Base-by-base conservation (phyloP, 1,140 invertebrate genomes). In the Protaetia brevitarsis region DNA sequence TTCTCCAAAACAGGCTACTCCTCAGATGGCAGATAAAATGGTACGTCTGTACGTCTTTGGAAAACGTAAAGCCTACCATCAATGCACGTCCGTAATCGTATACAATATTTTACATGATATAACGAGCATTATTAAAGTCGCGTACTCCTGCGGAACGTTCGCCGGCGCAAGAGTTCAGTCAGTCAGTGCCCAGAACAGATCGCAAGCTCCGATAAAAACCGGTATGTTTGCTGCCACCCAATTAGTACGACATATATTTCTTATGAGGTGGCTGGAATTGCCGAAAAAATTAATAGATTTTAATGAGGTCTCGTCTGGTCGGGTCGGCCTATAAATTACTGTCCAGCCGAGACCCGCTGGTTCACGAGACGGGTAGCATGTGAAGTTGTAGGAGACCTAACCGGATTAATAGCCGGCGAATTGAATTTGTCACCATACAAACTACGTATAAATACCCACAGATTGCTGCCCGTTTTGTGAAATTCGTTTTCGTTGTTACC, bases 211-310 rank as follows among this genome's bases (percentile, higher is more conserved):
- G 65, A 69, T 69, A 70, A 70, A 70, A 70, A 70, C 63, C 68
- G 63, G 68, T 68, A 68, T 65, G 59, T 60, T 65, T 65, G 64
- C 66, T 68, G 68, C 66, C 66, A 70, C 66, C 68, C 68, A 70
- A 70, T 70, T 70, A 70, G 68, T 70, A 64, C 27, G 45, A 70
- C 68, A 70, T 63, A 66, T 31, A 65, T 56, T 65, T 65, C 63
- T 65, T 65, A 57, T 58, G 63, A 65, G 63, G 63, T 65, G 63
- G 23, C 51, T 65, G 63, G 29, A 65, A 56, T 57, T 36, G 45
- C 29, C 26, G 51, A 65, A 65, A 65, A 58, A 58, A 34, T 65
- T 65, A 65, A 65, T 65, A 34, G 63, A 65, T 57, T 65, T 65
- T 65, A 65, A 65, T 59, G 63, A 65, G 63, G 7, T 26, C 60